Evolutionary conservation across 2,888 invertebrate species (phyloP), one percentile per base, ranked within the genome.

Genomic region (Lacanobia oleracea): DNA sequence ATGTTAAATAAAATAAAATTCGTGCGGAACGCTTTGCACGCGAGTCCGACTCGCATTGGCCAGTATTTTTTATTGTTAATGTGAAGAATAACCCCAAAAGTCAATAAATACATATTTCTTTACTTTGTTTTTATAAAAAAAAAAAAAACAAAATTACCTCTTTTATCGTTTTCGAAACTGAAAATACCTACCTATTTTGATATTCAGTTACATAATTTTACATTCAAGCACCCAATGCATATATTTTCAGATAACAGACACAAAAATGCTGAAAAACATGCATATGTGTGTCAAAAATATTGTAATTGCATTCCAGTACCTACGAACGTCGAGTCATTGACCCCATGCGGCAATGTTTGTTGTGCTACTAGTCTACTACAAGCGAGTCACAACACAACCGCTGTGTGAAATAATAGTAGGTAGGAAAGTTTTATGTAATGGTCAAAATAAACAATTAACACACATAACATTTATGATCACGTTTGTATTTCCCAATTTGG

Each of bases 291-390:
- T 72, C 43, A 57, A 51, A 40, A 70, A 50, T 33, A 43, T 51
- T n/a, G 10, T 18, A 48, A n/a, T n/a, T 48, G 21, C n/a, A 51
- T 21, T 21, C 21, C 1, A 33, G n/a, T 56, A n/a, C 37, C 1
- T 54, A 18, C 1, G 16, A 23, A 18, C 9, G 18, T 16, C 3
- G 27, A 18, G 33, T 43, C 77, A n/a, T 77, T 77, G 70, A 74
- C 69, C 77, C 6, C 27, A 40, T 59, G 60, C 23, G 9, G 48
- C 21, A 69, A 60, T 43, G 70, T 77, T 77, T 77, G 48, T 69
- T 77, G 33, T 74, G 77, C 40, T 45, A 6, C 14, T n/a, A n/a
- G n/a, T n/a, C n/a, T n/a, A n/a, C n/a, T n/a, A n/a, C n/a, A n/a
- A n/a, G 53, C 57, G 14, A 53, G 27, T 33, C 12, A 53, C 27